A percentile compares a stretch with the other conserved stretches of the same genome.
Conservation (phyloP, 1,140 invertebrate genomes). For the Myzus persicae region DNA sequence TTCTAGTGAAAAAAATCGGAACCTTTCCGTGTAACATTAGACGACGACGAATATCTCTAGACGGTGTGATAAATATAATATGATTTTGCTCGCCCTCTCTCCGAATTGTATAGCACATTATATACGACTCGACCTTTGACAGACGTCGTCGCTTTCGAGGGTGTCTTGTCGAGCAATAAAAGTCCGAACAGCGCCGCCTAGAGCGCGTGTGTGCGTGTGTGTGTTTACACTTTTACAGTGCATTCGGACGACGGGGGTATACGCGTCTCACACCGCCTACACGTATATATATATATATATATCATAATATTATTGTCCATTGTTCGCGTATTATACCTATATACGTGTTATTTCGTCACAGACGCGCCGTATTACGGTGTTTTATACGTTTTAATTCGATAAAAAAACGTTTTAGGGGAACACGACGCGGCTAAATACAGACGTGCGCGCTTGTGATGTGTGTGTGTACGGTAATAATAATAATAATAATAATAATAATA, state of each 20-base stretch:
- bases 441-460: background rate
- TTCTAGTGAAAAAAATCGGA: background rate
- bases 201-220: background rate
- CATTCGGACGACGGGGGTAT: background rate
- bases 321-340: background rate
- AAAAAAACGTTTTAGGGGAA: background rate
- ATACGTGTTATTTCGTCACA: too few species aligned
- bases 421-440: background rate
- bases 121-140: constrained; percentile 19
- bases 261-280: too few species aligned
- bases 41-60: background rate
- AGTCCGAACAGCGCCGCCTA: background rate
- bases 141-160: constrained; percentile 33
- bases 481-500: background rate
- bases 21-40: background rate
- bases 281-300: too few species aligned
- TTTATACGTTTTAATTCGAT: constrained; percentile 19
- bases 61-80: constrained; percentile 53
- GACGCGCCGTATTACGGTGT: background rate
- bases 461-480: too few species aligned
- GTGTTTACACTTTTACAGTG: background rate
- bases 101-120: background rate
- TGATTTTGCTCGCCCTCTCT: background rate
- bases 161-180: constrained; percentile 36
- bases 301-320: background rate